Evolutionary conservation across 2,113 vertebrate genomes (phyloP).

Genomic region (Scartelaos histophorus): DNA sequence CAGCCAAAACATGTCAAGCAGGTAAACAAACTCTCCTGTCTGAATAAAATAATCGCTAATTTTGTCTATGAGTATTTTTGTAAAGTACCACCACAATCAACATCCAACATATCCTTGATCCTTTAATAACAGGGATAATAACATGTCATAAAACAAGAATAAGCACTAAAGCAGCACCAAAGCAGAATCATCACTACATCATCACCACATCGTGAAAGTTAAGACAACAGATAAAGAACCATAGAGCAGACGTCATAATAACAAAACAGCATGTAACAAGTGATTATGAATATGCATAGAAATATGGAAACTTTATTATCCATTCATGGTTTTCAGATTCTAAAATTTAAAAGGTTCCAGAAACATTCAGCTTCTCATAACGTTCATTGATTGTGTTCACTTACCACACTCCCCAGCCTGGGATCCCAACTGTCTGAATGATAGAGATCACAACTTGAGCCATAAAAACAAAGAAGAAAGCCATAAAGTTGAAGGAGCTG

Average conservation of each 20-base stretch:
- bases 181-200: too few species aligned
- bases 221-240: not conserved
- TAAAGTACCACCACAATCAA: not conserved
- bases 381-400: slow-evolving; percentile 30
- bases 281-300: not conserved
- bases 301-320: not conserved
- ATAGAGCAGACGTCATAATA: not conserved
- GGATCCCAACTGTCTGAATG: slow-evolving; percentile 94
- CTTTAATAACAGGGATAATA: not conserved
- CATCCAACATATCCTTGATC: not conserved
- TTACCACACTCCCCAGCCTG: slow-evolving; percentile 99
- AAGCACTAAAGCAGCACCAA: not conserved
- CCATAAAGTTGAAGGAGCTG: slow-evolving; percentile 99
- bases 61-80: too few species aligned
- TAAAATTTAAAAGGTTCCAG: not conserved
- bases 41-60: too few species aligned
- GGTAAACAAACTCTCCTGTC: too few species aligned
- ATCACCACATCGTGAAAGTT: not conserved
- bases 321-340: not conserved
- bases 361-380: not conserved
- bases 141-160: not conserved
- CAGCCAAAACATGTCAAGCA: too few species aligned
- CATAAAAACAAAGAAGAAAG: slow-evolving; percentile 99
- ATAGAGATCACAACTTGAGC: slow-evolving; percentile 97
- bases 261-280: too few species aligned